Percentiles rank a stretch among this genome's conserved stretches.
phyloP scores from a whole-genome alignment of 1,140 invertebrate genomes.

The Oncopodura yosiiana region DNA sequence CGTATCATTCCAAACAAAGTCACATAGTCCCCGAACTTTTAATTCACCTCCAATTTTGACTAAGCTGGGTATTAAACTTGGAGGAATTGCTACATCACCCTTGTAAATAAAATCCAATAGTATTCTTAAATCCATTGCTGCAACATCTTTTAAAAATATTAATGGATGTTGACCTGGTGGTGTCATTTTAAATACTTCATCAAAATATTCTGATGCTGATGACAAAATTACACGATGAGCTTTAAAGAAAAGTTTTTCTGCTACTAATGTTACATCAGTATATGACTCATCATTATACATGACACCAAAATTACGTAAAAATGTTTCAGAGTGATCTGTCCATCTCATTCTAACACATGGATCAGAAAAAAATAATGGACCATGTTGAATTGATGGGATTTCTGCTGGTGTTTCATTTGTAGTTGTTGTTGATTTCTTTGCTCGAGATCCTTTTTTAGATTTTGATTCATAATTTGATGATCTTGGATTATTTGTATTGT shows the following conservation, averaged over 20 bases:
- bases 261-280: slow-evolving; percentile 26
- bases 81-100: slow-evolving; percentile 29
- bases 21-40: slow-evolving; percentile 21
- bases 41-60: slow-evolving; percentile 22
- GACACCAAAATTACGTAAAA: slow-evolving; percentile 15
- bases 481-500: background rate
- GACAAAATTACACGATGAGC: slow-evolving; percentile 29
- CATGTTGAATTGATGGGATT: slow-evolving; percentile 24
- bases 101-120: slow-evolving; percentile 30
- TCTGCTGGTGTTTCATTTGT: slow-evolving; percentile 5
- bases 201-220: slow-evolving; percentile 28
- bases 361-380: slow-evolving; percentile 20
- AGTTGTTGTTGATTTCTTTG: background rate
- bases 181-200: slow-evolving; percentile 28
- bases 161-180: slow-evolving; percentile 23
- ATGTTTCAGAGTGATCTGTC: slow-evolving; percentile 28
- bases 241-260: slow-evolving; percentile 28
- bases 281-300: slow-evolving; percentile 23
- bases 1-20: slow-evolving; percentile 23
- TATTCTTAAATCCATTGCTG: slow-evolving; percentile 22
- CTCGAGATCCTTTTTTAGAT: slow-evolving; percentile 1
- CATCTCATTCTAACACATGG: slow-evolving; percentile 27
- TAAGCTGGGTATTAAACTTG: slow-evolving; percentile 14
- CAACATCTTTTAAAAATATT: slow-evolving; percentile 25
- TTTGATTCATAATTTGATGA: slow-evolving; percentile 6